Base-by-base conservation (phyloP, 2,888 invertebrate species). In the Halictus quadricinctus region DNA sequence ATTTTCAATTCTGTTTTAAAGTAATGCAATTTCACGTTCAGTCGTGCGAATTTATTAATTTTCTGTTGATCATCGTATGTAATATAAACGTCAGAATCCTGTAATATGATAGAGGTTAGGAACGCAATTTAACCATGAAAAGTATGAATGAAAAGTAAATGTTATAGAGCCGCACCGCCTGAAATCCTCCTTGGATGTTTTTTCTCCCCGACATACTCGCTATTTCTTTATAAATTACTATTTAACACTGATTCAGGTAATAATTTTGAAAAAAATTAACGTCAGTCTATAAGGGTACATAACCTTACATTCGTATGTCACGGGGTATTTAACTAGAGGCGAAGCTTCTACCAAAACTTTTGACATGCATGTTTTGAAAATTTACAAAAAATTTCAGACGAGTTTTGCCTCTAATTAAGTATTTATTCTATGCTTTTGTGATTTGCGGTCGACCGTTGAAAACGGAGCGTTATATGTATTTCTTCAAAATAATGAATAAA, bases 51-150 rank as follows among this genome's bases (percentile, higher is more conserved):
- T 94, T 97, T 97, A 95, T 99, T 99, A 88, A 99, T 99, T 95
- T 98, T 98, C 93, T 98, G 98, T 95, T 99, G 99, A 95, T 99
- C 99, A 94, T 99, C 99, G 93, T 96, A 98, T 0, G 98, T 98
- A 91, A 99, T 99, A 94, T 99, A 98, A 84, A 98, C 98, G 95
- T 99, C 99, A 75, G 97, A 97, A 93, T 98, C 98, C 97, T 97
- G 91, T 87, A 95, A 92, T 29, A n/a, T 1, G 18, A 66, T 18
- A 60, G 10, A 84, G 76, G 83, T 88, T 87, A 88, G 29, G 76
- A 50, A 21, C 29, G 21, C 50, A 48, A 66, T 58, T 36, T 29
- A 58, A 60, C 12, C 41, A 60, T 15, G 73, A 36, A 66, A 12
- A 58, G 78, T 36, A 58, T 69, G 80, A 58, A 48, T 58, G 41